Percentiles rank a stretch among this genome's conserved stretches.
These are phyloP conservation scores for Microctonus hyperodae DNA, from an alignment of 2,888 invertebrate species.

Conservation along the genomic window DNA sequence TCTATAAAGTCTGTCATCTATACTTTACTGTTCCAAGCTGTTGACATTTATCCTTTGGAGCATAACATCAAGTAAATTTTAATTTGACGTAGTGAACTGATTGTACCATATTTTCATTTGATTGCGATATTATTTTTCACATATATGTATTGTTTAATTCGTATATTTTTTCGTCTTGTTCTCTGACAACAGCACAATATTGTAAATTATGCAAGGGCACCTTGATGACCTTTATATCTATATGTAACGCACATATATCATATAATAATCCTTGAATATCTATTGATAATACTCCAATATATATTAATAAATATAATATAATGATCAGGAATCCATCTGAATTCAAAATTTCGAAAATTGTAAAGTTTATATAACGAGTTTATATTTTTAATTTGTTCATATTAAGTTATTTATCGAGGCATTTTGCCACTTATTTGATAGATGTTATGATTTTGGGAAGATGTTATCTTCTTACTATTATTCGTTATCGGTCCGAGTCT, in stretches of 20 bases:
- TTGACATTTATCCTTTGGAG: background rate
- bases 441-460: conserved; percentile 60
- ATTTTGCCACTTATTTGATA: conserved; percentile 13
- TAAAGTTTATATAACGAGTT: conserved; percentile 9
- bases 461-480: conserved; percentile 47
- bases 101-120: background rate
- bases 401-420: background rate
- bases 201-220: background rate
- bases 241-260: background rate
- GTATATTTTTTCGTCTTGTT: background rate
- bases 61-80: too few relatives aligned
- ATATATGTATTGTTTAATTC: background rate
- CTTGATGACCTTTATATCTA: conserved; percentile 2
- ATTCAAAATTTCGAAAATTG: background rate
- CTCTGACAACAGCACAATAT: background rate
- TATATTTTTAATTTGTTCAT: background rate
- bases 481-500: conserved; percentile 45
- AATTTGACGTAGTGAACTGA: background rate
- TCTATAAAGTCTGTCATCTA: background rate
- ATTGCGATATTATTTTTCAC: background rate
- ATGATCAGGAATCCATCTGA: background rate
- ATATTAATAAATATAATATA: too few relatives aligned
- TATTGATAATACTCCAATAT: background rate
- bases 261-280: background rate
- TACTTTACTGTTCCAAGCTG: background rate